Base-by-base conservation (phyloP, 1,140 invertebrate species). In the Drosophila jambulina region DNA sequence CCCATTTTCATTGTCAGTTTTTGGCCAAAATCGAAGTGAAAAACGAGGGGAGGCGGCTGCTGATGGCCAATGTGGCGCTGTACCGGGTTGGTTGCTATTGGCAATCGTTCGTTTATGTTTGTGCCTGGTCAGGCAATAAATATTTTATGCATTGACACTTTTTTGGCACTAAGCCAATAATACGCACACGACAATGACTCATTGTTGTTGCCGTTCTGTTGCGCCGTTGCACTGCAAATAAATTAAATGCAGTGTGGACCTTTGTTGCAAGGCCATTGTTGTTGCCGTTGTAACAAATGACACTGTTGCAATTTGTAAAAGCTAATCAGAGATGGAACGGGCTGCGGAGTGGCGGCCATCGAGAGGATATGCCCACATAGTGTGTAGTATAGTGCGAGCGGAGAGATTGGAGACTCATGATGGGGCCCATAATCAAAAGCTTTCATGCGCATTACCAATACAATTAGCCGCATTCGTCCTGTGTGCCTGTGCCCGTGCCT, bases 361-460 rank as follows among this genome's bases (percentile, higher is more conserved):
- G 51, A 49, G 38, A 25, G 49, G 51, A 57, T 57, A 25, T 51
- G 48, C 25, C 48, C 17, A 2, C 48, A 12, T 19, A 25, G 7
- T 46, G 9, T 25, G n/a, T 38, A 59, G 46, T n/a, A 27, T 3
- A 32, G 27, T 42, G 21, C 25, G 27, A n/a, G 45, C 21, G 15
- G 40, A 77, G 61, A 64, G 74, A 75, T 57, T 43, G 25, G 62
- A 46, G 49, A 34, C 67, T 51, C 68, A 42, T 57, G 63, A 77
- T 59, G 75, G 42, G 15, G 49, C 43, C 76, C 64, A 84, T 87
- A 88, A 87, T 87, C 78, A 75, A 83, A 83, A 68, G 68, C 83
- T 87, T 88, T 88, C 74, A 75, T 81, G 74, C 49, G 80, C 77
- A 75, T 88, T 88, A 84, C 84, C 84, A 80, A 84, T 87, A 87